Evolutionary conservation across 2,797 vertebrate genomes (phyloP), one percentile per base, ranked within the genome.

Genomic region (Clarias platycephalus): DNA sequence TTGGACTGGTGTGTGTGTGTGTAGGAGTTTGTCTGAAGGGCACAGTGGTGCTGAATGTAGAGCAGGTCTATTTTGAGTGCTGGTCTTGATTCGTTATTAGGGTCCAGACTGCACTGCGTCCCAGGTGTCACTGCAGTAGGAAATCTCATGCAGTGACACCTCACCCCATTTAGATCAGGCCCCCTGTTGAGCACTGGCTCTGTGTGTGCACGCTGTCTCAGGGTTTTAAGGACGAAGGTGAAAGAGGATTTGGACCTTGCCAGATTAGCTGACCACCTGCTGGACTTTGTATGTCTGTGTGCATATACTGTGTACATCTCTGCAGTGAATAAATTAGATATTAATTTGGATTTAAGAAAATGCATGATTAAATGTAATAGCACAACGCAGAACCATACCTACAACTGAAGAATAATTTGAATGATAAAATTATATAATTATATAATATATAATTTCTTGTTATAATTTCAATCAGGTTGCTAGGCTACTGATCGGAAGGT

Each of bases 261-360:
- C 80, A 87, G 88, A 90, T 89, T 87, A 90, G 55, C 84, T 75
- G 66, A 55, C 71, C 78, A 58, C 80, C 0, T 28, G 24, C 3
- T 13, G 15, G 58, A 78, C 76, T 44, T 63, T 78, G 76, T 26
- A 63, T 40, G 13, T 37, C 6, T 78, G 28, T 77, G 28, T 3
- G 22, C 3, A 5, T 63, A 20, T 18, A 60, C 37, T 60, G 22
- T n/a, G 2, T 60, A 60, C 55, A 40, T 78, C 75, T 24, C 31
- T 37, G 75, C 10, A 28, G 60, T 20, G 15, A 34, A 8, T 49
- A 18, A 28, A 44, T 53, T 28, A 3, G 40, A 53, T 53, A 53
- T 5, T 26, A 72, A 49, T 72, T 15, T 49, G 16, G 1, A 24
- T 22, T 34, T 37, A 37, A 57, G 24, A 75, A 75, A 18, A 15